Conservation (phyloP, 2,113 vertebrate species). For the Periophthalmodon schlosseri region DNA sequence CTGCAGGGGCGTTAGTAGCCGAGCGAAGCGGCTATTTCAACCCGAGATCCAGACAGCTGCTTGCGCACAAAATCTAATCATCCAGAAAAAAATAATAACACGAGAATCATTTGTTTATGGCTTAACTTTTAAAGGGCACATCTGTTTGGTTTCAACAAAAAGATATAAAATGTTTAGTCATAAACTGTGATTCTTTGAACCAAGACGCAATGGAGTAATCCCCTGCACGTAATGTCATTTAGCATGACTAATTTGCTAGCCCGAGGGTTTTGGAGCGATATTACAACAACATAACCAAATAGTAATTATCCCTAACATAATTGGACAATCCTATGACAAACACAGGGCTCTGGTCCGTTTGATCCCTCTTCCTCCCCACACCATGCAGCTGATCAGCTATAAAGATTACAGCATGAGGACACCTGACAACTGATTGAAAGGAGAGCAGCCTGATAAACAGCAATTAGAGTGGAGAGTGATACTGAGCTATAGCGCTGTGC, state of each 20-base stretch:
- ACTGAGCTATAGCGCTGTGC: slow-evolving; percentile 30
- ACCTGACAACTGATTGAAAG: slow-evolving; percentile 53
- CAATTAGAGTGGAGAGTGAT: slow-evolving; percentile 49
- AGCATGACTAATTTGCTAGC: slow-evolving; percentile 62
- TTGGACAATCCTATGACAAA: slow-evolving; percentile 40
- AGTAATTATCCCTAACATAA: slow-evolving; percentile 42
- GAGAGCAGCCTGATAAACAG: slow-evolving; percentile 50
- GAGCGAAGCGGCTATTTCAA: slow-evolving; percentile 34
- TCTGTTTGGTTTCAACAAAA: background rate
- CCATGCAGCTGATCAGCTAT: slow-evolving; percentile 21
- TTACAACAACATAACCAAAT: slow-evolving; percentile 47
- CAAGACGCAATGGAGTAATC: slow-evolving; percentile 53
- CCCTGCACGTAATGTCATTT: slow-evolving; percentile 54
- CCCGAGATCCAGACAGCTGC: slow-evolving; percentile 22
- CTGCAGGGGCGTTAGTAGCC: slow-evolving; percentile 29
- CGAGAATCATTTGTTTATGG: background rate
- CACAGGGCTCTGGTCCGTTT: slow-evolving; percentile 25
- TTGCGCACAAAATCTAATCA: slow-evolving; percentile 29
- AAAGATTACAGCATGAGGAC: slow-evolving; percentile 30
- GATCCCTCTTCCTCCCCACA: slow-evolving; percentile 17
- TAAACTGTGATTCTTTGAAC: slow-evolving; percentile 52
- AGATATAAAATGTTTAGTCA: slow-evolving; percentile 37
- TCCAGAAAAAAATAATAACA: slow-evolving; percentile 13
- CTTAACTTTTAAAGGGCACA: background rate
- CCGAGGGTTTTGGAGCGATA: slow-evolving; percentile 44